Evolutionary conservation across 2,113 vertebrate species (phyloP), one percentile per base, ranked within the genome.

Genomic region (Psophia crepitans): DNA sequence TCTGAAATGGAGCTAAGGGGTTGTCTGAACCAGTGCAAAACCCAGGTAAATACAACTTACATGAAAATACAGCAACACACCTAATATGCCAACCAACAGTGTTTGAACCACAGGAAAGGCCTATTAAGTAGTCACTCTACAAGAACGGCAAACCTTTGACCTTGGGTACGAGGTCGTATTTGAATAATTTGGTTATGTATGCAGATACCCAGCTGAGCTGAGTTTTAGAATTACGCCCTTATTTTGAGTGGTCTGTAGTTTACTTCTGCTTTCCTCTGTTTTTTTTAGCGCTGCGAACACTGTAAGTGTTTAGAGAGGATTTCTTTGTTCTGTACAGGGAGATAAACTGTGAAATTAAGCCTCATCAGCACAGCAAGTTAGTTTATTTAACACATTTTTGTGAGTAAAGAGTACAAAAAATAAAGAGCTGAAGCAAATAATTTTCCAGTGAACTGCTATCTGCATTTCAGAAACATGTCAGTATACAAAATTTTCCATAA

Each of bases 321-420:
- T 81, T 93, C 80, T 94, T 92, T 91, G 23, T 74, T 92, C 84
- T 69, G 30, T 76, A 79, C 12, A 54, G 77, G 48, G 80, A 89
- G 27, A 93, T 87, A 95, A 96, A 83, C 88, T 93, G 88, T 84
- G 90, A 95, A 97, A 96, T 91, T 89, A 89, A 92, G 57, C 64
- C 23, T 70, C 60, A 78, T 89, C 92, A 94, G 77, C 61, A 84
- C 32, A 82, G 48, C 48, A 95, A 90, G 64, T 90, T 68, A 75
- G 73, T 92, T 94, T 94, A 91, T 95, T 84, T 96, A 81, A 82
- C 70, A 92, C 27, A 82, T 73, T 87, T 93, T 92, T 37, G 39
- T 73, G 43, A 77, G 33, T 18, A 84, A 46, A 84, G 73, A 54
- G 18, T 83, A 46, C 17, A 35, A 84, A 87, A 92, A 73, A 61